These are phyloP conservation scores for Rousettus madagascariensis DNA, from an alignment of 2,797 vertebrate species.

Conservation along the genomic window DNA sequence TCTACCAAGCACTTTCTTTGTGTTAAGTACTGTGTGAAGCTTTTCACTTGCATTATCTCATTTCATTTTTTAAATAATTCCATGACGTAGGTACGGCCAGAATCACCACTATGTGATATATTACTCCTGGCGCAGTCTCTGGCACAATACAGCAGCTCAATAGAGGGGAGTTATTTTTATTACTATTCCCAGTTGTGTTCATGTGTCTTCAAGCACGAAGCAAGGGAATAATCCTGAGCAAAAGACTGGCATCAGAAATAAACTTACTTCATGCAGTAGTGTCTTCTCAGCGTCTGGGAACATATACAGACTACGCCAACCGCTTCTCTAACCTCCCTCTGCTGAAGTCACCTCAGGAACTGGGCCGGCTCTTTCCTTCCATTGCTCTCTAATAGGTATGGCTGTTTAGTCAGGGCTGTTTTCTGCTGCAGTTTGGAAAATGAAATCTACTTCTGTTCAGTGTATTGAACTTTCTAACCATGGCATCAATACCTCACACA, in stretches of 20 bases:
- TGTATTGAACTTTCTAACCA: slow-evolving; percentile 19
- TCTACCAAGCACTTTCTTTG: neutral
- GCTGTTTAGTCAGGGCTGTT: neutral
- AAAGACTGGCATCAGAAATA: neutral
- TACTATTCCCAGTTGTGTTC: neutral
- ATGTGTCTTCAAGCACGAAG: neutral
- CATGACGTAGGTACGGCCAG: neutral
- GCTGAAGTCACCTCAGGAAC: neutral
- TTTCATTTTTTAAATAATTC: neutral
- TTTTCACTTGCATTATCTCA: neutral
- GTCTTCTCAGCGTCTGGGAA: neutral
- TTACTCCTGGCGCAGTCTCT: neutral
- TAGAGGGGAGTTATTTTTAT: neutral
- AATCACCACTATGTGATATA: neutral
- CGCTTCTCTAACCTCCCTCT: neutral
- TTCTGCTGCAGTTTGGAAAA: slow-evolving; percentile 52
- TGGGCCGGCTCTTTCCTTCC: neutral
- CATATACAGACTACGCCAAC: neutral
- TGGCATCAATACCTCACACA: neutral
- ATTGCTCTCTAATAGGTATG: neutral
- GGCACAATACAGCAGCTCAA: neutral
- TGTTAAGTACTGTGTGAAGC: neutral
- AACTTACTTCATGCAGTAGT: neutral
- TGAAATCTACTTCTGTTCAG: slow-evolving; percentile 35
- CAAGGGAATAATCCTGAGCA: neutral